Evolutionary conservation across 2,113 vertebrate genomes (phyloP).

Genomic region (Phrynosoma blainvillii): DNA sequence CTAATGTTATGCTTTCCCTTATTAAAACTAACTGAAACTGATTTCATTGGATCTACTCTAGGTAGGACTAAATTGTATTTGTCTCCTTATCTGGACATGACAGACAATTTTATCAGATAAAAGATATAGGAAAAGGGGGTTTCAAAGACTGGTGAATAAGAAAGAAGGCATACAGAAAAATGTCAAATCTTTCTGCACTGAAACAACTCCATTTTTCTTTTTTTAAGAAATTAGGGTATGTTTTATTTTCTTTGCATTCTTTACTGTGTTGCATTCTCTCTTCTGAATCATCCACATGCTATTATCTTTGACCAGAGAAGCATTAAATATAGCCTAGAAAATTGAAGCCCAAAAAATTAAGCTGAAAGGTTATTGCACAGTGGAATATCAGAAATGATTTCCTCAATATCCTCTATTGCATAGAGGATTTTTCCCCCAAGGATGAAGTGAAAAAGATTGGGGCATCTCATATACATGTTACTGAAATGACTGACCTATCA

Average conservation of each 20-base stretch:
- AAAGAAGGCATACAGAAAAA: background rate
- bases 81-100: background rate
- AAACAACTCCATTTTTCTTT: too few species aligned
- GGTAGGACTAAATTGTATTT: too few species aligned
- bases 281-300: background rate
- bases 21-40: too few species aligned
- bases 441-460: background rate
- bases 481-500: slow-evolving; percentile 16
- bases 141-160: background rate
- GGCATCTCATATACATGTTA: background rate
- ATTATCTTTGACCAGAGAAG: background rate
- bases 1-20: background rate
- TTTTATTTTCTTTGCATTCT: background rate
- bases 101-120: background rate
- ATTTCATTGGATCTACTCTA: too few species aligned
- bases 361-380: background rate
- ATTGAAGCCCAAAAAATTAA: background rate
- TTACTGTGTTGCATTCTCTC: background rate
- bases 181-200: background rate
- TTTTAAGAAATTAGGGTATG: too few species aligned
- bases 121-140: background rate
- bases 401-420: slow-evolving; percentile 7
- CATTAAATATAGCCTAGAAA: background rate
- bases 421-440: background rate
- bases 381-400: background rate